A percentile compares a stretch with the other conserved stretches of the same genome.
These are phyloP conservation scores for Urocolius indicus DNA, from an alignment of 2,113 vertebrate species.

Conservation along the genomic window DNA sequence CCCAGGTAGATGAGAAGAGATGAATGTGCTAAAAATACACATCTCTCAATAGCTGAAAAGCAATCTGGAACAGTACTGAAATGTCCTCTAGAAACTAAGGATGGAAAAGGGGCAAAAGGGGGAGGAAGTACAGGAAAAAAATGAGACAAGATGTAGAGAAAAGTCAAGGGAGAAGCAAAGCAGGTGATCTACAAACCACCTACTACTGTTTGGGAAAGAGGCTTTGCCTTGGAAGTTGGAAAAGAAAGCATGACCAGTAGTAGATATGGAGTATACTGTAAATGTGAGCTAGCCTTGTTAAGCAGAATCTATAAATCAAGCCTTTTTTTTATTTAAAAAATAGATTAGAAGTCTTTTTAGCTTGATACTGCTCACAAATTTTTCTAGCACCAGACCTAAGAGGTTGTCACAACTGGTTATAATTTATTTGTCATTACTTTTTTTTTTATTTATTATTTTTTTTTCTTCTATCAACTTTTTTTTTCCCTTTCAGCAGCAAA, in stretches of 20 bases:
- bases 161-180: slow-evolving; percentile 22
- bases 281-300: background rate
- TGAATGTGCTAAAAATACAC: slow-evolving; percentile 14
- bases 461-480: background rate
- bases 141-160: background rate
- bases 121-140: background rate
- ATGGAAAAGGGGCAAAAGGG: background rate
- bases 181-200: slow-evolving; percentile 32
- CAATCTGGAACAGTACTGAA: background rate
- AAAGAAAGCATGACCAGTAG: background rate
- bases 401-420: background rate
- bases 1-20: background rate
- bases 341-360: background rate
- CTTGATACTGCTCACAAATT: background rate
- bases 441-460: background rate
- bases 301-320: background rate
- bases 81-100: background rate
- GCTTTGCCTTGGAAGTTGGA: background rate
- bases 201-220: background rate
- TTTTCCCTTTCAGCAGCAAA: background rate
- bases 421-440: background rate
- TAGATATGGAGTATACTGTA: background rate
- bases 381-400: background rate
- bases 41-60: background rate
- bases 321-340: background rate